Base-by-base conservation (phyloP, 2,888 invertebrate genomes). In the Luperina testacea region DNA sequence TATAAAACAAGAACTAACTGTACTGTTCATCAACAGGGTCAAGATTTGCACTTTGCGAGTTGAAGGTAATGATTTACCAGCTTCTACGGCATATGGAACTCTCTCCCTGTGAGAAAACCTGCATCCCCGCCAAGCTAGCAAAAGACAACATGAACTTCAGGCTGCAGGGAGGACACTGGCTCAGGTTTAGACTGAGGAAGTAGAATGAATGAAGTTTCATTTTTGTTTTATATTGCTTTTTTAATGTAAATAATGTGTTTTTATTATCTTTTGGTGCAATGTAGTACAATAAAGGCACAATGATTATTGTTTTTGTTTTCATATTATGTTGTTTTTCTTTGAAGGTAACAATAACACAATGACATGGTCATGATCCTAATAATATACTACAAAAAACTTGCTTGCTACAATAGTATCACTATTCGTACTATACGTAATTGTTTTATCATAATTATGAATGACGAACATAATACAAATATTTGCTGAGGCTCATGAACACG, bases 11-110 rank as follows among this genome's bases (percentile, higher is more conserved):
- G n/a, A n/a, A n/a, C n/a, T 63, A 24, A 45, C 24, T 38, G 7
- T 42, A 0, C 0, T 78, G 2, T 53, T 71, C 24, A 15, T 67
- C 8, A n/a, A 80, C 88, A 95, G 95, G 94, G 0, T 95, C 95
- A 9, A 88, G 95, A 57, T 95, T 95, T 75, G 95, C 95, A 0
- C 90, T 96, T 9, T 94, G 94, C 77, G 95, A 96, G 83, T 81
- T 95, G n/a, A 96, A 96, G 82, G 92, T 95, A 32, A 91, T 95
- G 88, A 80, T 91, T 3, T 95, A 95, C 83, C 94, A 95, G 85
- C 87, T 96, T 1, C 84, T 96, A 3, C 91, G 87, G 15, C 89
- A 94, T n/a, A 88, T 95, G 78, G 93, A 93, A 76, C 57, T 96
- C 38, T 91, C 91, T 0, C 94, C 95, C 0, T 92, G 91, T 11